Base-by-base conservation (phyloP, 92 coral and sea anemone species). In the Diadumene lineata region DNA sequence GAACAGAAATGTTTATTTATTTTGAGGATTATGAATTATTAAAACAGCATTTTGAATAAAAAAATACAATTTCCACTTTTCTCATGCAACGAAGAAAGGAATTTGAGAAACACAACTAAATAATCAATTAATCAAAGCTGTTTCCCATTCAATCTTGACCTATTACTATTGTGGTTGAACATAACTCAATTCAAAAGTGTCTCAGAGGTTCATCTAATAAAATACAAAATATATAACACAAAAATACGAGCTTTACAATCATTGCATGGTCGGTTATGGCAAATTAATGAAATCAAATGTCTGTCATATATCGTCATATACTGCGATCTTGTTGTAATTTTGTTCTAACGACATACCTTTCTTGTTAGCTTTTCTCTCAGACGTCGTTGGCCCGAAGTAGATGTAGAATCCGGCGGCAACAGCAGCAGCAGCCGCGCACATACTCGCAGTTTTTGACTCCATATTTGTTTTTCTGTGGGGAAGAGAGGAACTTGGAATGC, bases 391-490 rank as follows among this genome's bases (percentile, higher is more conserved):
- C 11, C 92, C 84, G 72, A 86, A 84, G 46, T 84, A 76, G 53
- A 91, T 83, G 79, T 91, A 91, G 51, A 91, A 76, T 26, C 92
- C 80, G 1, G 92, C 97, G 28, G 89, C 88, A 70, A 91, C 84
- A 0, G 92, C 92, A 9, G 97, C 89, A 30, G 88, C 92, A 19
- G 87, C 92, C 1, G 84, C 97, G 43, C 84, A 79, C 16, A 91
- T 72, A 31, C 88, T 63, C 43, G 82, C 75, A 27, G 79, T 43
- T n/a, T 79, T 90, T 11, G 79, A 81, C 61, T 90, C 96, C 96
- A 90, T 89, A 23, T 57, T 80, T 43, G 16, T 26, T 72, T 32
- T 24, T 22, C n/a, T 18, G 25, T 22, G 57, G n/a, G 65, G 43
- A 74, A 79, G n/a, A n/a, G n/a, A n/a, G n/a, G n/a, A n/a, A n/a